Percentiles rank a stretch among this genome's conserved stretches.
phyloP scores from a whole-genome alignment of 2,797 vertebrate species.

The Scolopax rusticola region DNA sequence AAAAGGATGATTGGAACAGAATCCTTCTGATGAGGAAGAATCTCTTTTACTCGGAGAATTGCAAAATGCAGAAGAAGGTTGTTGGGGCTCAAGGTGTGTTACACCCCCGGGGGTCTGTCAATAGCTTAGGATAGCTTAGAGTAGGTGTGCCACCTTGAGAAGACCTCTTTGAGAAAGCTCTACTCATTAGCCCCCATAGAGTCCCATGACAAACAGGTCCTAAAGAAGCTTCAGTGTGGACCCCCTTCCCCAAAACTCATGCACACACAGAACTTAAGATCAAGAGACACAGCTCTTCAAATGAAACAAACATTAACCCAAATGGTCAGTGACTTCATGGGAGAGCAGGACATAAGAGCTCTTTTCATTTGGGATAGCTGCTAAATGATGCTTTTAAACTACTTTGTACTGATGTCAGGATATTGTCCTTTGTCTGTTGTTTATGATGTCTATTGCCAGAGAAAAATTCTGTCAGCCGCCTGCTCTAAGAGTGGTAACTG shows the following conservation, averaged over 20 bases:
- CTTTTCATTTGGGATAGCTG: not conserved
- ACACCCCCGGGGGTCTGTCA: fast-evolving
- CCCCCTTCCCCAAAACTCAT: fast-evolving
- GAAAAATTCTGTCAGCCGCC: not conserved
- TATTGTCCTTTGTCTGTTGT: not conserved
- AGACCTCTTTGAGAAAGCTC: not conserved
- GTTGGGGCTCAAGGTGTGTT: fast-evolving
- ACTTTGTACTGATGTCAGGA: not conserved
- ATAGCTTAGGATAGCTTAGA: not conserved
- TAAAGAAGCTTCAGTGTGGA: not conserved
- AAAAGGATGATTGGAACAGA: not conserved
- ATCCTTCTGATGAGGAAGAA: not conserved
- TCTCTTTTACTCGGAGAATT: not conserved
- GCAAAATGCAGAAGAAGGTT: not conserved
- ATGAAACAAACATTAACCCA: not conserved
- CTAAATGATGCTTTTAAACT: not conserved
- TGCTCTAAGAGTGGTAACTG: not conserved
- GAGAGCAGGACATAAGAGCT: not conserved
- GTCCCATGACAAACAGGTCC: not conserved
- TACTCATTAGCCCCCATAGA: not conserved
- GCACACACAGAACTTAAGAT: not conserved
- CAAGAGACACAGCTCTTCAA: not conserved
- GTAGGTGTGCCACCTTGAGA: not conserved
- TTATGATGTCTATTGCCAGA: not conserved
- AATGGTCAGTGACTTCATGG: not conserved